Percentiles rank a stretch among this genome's conserved stretches.
These are phyloP conservation scores for Dendrocincla tyrannina DNA, from an alignment of 2,797 vertebrate species.

Conservation along the genomic window DNA sequence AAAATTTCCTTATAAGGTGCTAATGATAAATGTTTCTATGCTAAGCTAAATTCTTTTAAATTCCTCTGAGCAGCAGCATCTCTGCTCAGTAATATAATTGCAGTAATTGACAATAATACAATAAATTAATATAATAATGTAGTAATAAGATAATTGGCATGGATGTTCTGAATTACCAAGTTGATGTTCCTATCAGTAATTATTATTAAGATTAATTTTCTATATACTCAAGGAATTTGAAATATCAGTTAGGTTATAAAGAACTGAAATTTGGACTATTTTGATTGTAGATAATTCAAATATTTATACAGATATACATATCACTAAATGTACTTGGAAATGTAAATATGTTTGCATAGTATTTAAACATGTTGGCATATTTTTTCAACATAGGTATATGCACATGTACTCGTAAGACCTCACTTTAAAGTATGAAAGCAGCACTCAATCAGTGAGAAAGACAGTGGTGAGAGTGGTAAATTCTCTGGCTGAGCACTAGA, in stretches of 20 bases:
- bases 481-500: not conserved
- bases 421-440: not conserved
- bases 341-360: not conserved
- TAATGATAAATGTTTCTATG: not conserved
- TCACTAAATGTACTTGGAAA: not conserved
- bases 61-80: not conserved
- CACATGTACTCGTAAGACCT: not conserved
- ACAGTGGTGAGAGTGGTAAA: not conserved
- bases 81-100: not conserved
- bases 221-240: not conserved
- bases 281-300: not conserved
- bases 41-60: not conserved
- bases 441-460: not conserved
- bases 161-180: not conserved
- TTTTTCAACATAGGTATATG: not conserved
- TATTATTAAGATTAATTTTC: conserved; percentile 1
- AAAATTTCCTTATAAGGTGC: not conserved
- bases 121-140: not conserved
- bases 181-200: not conserved
- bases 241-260: not conserved
- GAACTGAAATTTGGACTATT: not conserved
- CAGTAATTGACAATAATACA: conserved; percentile 1
- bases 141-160: not conserved
- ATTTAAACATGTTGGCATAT: not conserved
- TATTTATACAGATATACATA: not conserved